Base-by-base conservation (phyloP, 2,797 vertebrate species). In the Oryzias sinensis region DNA sequence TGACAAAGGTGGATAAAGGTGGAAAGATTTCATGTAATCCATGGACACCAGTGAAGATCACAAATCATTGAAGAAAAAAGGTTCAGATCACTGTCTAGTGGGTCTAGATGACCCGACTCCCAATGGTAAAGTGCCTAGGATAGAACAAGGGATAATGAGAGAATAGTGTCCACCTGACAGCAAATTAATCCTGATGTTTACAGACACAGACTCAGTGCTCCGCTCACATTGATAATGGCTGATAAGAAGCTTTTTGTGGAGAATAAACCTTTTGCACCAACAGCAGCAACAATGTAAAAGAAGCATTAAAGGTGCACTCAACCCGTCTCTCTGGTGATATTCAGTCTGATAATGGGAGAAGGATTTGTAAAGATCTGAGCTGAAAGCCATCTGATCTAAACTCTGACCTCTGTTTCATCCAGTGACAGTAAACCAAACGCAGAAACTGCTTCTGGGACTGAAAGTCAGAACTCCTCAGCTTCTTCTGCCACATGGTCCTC, bases 171-270 rank as follows among this genome's bases (percentile, higher is more conserved):
- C 40, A 37, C 42, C 15, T 48, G n/a, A 43, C 11, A 20, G 6
- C 62, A 55, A 59, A 43, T 44, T 1, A 53, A 20, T 49, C 15
- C 22, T 29, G 29, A 1, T 37, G 20, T 45, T 56, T 0, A 4
- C 43, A 16, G 51, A 59, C 41, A 41, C 5, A 8, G 44, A 40
- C 66, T 72, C 62, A 33, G 42, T 33, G 41, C 5, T 57, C 29
- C 33, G 22, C 15, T 24, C 29, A 40, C 44, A 43, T 50, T 51
- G 43, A 42, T 58, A 40, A 16, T 37, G 22, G 27, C 8, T 46
- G 43, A 70, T 63, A 53, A 72, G 59, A 68, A 65, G 60, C 63
- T 68, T 77, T 46, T 56, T 22, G 6, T 54, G 45, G 29, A 62
- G 64, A 67, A 44, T 17, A 58, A 50, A 16, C 40, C 16, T 5